Conservation (phyloP, 2,888 invertebrate genomes). For the Ormyrus pomaceus region DNA sequence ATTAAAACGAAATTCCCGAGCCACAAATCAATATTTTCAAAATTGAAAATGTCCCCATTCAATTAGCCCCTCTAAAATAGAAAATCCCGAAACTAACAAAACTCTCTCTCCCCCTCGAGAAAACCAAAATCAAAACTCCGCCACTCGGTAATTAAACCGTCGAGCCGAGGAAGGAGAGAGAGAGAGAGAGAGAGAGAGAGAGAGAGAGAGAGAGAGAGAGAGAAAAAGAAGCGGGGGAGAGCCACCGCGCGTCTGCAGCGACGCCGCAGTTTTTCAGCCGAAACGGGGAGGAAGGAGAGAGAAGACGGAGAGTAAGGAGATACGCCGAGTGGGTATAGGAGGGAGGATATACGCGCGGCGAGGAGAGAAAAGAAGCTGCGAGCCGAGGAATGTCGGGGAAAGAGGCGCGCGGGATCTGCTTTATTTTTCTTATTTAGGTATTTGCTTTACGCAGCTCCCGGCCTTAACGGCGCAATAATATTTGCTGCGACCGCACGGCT, state of each 20-base stretch:
- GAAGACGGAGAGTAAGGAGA: background rate
- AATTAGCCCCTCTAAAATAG: too few relatives aligned
- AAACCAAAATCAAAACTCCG: too few relatives aligned
- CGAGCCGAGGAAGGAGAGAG: too few relatives aligned
- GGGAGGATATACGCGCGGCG: background rate
- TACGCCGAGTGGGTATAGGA: background rate
- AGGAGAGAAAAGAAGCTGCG: background rate
- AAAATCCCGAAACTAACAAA: too few relatives aligned
- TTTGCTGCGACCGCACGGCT: background rate
- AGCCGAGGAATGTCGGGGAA: conserved; percentile 9
- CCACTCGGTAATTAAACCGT: too few relatives aligned
- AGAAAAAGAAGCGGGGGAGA: too few relatives aligned
- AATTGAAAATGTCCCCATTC: too few relatives aligned
- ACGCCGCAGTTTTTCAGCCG: conserved; percentile 7
- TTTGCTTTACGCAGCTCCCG: conserved; percentile 39
- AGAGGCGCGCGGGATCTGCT: background rate
- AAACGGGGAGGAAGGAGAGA: background rate
- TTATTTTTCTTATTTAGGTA: conserved; percentile 12
- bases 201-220: too few relatives aligned
- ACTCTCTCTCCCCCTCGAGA: too few relatives aligned
- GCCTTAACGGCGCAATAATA: conserved; percentile 9
- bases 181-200: too few relatives aligned
- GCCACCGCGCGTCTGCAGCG: background rate
- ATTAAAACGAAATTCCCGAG: too few relatives aligned
- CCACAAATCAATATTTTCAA: too few relatives aligned